These are phyloP conservation scores for Drosophila diplacantha DNA, from an alignment of 2,888 invertebrate species.

Conservation along the genomic window DNA sequence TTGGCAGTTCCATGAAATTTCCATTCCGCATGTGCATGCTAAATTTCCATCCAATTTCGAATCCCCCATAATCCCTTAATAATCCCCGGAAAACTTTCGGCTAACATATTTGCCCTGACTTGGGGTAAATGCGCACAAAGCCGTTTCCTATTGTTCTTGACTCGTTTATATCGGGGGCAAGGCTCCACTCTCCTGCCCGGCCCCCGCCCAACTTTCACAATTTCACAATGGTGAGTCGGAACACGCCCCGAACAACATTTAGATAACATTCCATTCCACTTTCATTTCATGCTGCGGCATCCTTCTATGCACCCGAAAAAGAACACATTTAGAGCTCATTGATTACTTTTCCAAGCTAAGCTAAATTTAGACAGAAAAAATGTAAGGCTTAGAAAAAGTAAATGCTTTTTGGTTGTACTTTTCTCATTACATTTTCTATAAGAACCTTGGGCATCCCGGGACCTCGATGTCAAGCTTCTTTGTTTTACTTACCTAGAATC, in stretches of 20 bases:
- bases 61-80: conserved; percentile 35
- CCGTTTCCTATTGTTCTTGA: conserved; percentile 40
- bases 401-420: not conserved
- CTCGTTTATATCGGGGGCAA: conserved; percentile 20
- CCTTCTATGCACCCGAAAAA: conserved; percentile 13
- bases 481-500: not conserved
- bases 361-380: not conserved
- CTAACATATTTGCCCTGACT: conserved; percentile 37
- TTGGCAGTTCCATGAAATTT: conserved; percentile 28
- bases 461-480: too few relatives aligned
- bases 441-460: not conserved
- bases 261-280: conserved; percentile 38
- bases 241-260: conserved; percentile 45
- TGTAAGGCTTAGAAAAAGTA: not conserved
- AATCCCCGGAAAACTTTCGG: conserved; percentile 34
- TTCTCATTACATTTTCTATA: not conserved
- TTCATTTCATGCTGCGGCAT: conserved; percentile 25
- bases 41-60: conserved; percentile 25
- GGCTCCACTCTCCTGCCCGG: not conserved
- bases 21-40: conserved; percentile 18
- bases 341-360: not conserved
- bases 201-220: conserved; percentile 16
- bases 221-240: conserved; percentile 33
- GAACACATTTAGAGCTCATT: not conserved
- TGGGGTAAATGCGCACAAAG: conserved; percentile 36